Base-by-base conservation (phyloP, 2,797 vertebrate genomes). In the Melanogrammus aeglefinus region DNA sequence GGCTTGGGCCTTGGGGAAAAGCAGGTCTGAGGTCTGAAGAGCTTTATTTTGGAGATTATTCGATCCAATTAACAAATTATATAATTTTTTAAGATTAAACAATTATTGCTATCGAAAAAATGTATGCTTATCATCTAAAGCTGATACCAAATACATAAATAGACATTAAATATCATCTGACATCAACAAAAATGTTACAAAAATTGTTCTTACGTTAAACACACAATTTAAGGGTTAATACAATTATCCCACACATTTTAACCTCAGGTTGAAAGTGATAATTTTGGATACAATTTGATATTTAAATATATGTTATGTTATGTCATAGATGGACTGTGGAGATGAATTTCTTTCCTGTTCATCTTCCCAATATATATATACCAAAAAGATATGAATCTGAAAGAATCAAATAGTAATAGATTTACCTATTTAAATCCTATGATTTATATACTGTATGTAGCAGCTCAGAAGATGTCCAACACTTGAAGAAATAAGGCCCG, bases 21-120 rank as follows among this genome's bases (percentile, higher is more conserved):
- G 51, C 51, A 57, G 51, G 18, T 57, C 51, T 8, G 21, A 57
- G 51, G 6, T 57, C 51, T 57, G 51, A 57, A n/a, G 18, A 57
- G 18, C 4, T 57, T 57, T 57, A 57, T n/a, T 57, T 18, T 21
- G 51, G 51, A 7, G 51, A 57, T 0, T 31, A 44, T 74, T 74
- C 27, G 87, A 91, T 92, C 84, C 88, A 91, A 90, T 33, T 78
- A 3, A 0, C 1, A 0, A 2, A 12, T 75, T 57, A n/a, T 21
- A 29, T 74, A 3, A 27, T 44, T 75, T 75, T 47, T 31, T 27
- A 75, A 27, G 24, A 31, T 44, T 10, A 70, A 70, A 70, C 24
- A 31, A 27, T 70, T 70, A 70, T 70, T 57, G 18, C 51, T 57
- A 57, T 57, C 51, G 51, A 57, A 57, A 57, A 51, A n/a, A 27